A percentile compares a stretch with the other conserved stretches of the same genome.
Conservation (phyloP, 2,888 invertebrate genomes). For the Tenthredo distinguenda region DNA sequence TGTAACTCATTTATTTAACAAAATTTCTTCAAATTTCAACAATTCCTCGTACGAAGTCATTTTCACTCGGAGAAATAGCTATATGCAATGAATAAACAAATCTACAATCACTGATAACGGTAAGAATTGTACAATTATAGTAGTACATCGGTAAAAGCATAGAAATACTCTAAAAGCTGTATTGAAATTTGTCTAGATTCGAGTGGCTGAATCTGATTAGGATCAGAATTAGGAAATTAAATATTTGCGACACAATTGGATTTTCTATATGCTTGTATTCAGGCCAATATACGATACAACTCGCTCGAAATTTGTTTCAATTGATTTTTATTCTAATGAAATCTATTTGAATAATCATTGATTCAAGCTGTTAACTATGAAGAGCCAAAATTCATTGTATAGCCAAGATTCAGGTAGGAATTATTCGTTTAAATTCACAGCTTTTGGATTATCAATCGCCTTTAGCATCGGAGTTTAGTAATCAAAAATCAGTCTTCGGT, state of each 20-base stretch:
- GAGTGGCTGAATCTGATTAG: background rate
- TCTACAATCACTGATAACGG: background rate
- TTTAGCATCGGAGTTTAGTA: background rate
- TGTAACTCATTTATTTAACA: background rate
- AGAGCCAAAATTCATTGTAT: background rate
- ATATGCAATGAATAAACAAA: background rate
- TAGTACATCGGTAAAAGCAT: background rate
- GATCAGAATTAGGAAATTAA: background rate
- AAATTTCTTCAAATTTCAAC: background rate
- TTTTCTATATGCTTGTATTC: background rate
- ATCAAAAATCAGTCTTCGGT: constrained; percentile 65
- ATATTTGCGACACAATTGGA: background rate
- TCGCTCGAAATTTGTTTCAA: background rate
- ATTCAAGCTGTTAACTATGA: background rate
- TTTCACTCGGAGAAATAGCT: too few relatives aligned
- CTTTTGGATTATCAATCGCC: background rate
- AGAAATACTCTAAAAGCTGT: background rate
- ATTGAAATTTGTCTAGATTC: background rate
- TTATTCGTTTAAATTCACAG: background rate
- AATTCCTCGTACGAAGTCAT: too few relatives aligned
- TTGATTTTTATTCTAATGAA: background rate
- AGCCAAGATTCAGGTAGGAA: too few relatives aligned
- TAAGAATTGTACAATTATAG: background rate
- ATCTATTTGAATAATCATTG: background rate
- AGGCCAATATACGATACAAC: background rate